phyloP scores from a whole-genome alignment of 2,797 vertebrate species.

The Pachyuromys duprasi region DNA sequence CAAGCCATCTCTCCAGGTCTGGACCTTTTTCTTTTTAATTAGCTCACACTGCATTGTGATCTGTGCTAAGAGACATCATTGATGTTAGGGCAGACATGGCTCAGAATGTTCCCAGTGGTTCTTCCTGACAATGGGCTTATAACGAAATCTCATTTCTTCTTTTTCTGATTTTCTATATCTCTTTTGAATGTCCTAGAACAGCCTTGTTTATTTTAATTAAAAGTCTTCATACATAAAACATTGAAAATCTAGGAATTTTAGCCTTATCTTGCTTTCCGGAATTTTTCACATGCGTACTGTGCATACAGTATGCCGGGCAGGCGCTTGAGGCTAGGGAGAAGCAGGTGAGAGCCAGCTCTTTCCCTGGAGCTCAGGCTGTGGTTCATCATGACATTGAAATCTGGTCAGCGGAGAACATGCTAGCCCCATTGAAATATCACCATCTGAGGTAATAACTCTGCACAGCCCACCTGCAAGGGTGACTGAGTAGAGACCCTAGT shows the following conservation, averaged over 20 bases:
- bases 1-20: background rate
- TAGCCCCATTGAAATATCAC: background rate
- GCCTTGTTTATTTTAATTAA: background rate
- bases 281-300: background rate
- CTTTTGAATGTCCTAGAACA: constrained; percentile 32
- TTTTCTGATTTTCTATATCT: constrained; percentile 10
- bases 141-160: constrained; percentile 33
- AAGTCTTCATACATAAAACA: background rate
- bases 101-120: constrained; percentile 36
- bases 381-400: background rate
- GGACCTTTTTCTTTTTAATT: constrained; percentile 65
- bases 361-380: background rate
- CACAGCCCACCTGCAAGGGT: background rate
- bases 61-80: constrained; percentile 15
- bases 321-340: background rate
- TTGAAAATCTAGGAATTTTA: background rate
- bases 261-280: background rate
- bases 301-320: background rate
- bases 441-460: background rate
- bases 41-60: constrained; percentile 22
- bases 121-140: background rate
- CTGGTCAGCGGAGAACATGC: background rate
- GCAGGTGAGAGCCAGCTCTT: background rate
- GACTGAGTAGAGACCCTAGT: background rate
- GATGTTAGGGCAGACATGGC: background rate